These are phyloP conservation scores for Ephialtes manifestator DNA, from an alignment of 2,888 invertebrate species.

Conservation along the genomic window DNA sequence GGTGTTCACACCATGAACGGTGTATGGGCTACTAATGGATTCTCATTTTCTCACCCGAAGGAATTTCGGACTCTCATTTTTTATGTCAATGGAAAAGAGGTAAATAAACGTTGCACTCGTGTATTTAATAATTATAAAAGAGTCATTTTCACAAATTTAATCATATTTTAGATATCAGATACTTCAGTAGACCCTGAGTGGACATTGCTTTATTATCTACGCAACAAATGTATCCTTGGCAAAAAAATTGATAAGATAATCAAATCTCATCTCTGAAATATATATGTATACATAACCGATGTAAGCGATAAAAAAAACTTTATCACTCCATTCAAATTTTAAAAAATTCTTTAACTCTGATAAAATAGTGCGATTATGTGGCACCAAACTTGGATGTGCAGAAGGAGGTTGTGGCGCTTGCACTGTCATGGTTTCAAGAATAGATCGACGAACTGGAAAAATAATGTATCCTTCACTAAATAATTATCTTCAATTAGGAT, in stretches of 20 bases:
- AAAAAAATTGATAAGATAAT: constrained; percentile 16
- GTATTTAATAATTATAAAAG: background rate
- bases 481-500: constrained; percentile 2
- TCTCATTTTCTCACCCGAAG: background rate
- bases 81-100: constrained; percentile 89
- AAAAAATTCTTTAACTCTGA: constrained; percentile 82
- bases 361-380: constrained; percentile 90
- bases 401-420: constrained; percentile 99
- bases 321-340: background rate
- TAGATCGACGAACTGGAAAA: constrained; percentile 87
- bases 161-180: constrained; percentile 89
- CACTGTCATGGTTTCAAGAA: constrained; percentile 96
- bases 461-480: constrained; percentile 86
- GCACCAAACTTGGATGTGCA: constrained; percentile 97
- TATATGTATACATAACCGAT: too few relatives aligned
- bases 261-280: too few relatives aligned
- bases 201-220: constrained; percentile 93
- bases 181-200: constrained; percentile 92
- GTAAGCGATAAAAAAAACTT: too few relatives aligned
- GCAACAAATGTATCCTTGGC: constrained; percentile 90
- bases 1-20: background rate
- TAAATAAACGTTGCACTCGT: constrained; percentile 75
- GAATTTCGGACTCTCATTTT: constrained; percentile 85
- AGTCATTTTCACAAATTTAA: constrained; percentile 22
- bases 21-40: background rate